phyloP scores from a whole-genome alignment of 1,140 invertebrate species.

The Octopus bimaculoides region DNA sequence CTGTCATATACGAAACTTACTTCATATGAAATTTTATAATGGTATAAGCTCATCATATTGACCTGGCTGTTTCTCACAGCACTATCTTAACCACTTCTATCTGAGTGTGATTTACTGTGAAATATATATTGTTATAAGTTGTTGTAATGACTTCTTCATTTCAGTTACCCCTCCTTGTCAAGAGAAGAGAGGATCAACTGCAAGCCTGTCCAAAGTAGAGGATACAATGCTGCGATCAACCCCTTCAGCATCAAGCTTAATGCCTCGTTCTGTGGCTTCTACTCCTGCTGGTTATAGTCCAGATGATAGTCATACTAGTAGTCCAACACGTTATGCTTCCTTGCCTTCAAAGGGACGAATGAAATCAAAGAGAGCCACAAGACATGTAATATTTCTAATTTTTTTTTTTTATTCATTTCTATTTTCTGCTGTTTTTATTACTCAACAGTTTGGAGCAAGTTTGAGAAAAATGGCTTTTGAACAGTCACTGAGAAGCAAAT shows the following conservation, averaged over 20 bases:
- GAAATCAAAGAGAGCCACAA: too few relatives aligned
- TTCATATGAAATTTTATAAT: too few relatives aligned
- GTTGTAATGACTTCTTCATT: neutral
- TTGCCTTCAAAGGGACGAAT: constrained; percentile 21
- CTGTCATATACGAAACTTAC: too few relatives aligned
- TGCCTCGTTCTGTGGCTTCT: neutral
- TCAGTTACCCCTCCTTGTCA: constrained; percentile 11
- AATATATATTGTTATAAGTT: neutral
- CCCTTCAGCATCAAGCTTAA: constrained; percentile 4
- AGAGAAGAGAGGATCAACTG: constrained; percentile 47
- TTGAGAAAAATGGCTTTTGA: too few relatives aligned
- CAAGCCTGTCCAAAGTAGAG: constrained; percentile 50
- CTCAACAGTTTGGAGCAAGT: too few relatives aligned
- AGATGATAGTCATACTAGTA: constrained; percentile 23
- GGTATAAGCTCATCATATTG: too few relatives aligned
- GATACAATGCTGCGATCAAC: constrained; percentile 39
- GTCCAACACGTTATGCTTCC: constrained; percentile 9
- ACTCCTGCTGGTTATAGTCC: constrained; percentile 27
- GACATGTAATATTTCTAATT: too few relatives aligned
- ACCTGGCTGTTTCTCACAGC: neutral
- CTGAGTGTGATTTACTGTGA: neutral
- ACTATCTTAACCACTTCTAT: neutral
- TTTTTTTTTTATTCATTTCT: too few relatives aligned
- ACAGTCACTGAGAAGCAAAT: constrained; percentile 16
- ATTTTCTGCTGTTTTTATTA: too few relatives aligned